phyloP scores from a whole-genome alignment of 2,113 vertebrate species.

The Sterna hirundo region DNA sequence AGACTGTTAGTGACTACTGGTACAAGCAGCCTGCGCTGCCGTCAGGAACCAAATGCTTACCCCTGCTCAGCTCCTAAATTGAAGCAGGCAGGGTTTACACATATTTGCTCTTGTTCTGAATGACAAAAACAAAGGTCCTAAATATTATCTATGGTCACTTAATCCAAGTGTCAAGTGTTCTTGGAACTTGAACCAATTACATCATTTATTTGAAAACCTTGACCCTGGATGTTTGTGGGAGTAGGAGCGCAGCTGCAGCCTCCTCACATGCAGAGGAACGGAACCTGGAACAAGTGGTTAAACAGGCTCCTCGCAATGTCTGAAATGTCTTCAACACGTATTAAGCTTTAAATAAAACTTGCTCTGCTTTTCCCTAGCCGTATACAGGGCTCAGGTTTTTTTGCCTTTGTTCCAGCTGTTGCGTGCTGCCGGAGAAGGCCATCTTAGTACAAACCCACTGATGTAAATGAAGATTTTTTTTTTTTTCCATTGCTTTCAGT shows the following conservation, averaged over 20 bases:
- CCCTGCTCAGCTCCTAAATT: neutral
- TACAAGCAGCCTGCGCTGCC: neutral
- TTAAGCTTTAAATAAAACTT: neutral
- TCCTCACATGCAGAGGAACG: neutral
- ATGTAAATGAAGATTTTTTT: neutral
- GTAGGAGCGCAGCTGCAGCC: neutral
- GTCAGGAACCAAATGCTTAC: neutral
- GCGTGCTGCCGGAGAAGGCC: neutral
- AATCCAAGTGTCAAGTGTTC: neutral
- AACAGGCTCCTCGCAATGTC: neutral
- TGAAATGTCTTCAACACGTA: neutral
- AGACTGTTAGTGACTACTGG: neutral
- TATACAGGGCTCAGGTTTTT: neutral
- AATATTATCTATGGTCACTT: neutral
- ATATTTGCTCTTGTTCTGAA: neutral
- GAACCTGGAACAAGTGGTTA: neutral
- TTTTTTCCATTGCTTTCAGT: conserved; percentile 2
- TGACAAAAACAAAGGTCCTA: neutral
- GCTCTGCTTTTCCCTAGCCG: neutral
- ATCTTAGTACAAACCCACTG: neutral
- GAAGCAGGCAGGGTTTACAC: neutral
- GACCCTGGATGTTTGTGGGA: neutral
- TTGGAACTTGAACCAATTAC: neutral
- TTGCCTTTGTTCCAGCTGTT: neutral
- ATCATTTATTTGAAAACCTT: neutral